These are phyloP conservation scores for Hypselothyrea guttata DNA, from an alignment of 2,888 invertebrate species.

Conservation along the genomic window DNA sequence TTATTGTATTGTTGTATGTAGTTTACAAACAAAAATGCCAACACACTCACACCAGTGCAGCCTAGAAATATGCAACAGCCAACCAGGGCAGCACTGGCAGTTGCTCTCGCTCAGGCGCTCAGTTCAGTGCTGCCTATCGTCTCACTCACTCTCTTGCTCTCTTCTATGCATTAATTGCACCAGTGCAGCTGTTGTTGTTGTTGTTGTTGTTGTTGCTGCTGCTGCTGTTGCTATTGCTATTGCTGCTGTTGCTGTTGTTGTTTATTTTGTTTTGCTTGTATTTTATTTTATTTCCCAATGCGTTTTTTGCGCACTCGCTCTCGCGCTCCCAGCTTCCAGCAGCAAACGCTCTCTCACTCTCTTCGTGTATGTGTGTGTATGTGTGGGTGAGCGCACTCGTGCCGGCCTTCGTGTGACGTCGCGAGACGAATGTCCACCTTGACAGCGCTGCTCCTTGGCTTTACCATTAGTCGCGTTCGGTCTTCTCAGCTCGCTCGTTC, in stretches of 20 bases:
- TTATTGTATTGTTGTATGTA: slow-evolving; percentile 77
- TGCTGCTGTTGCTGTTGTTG: slow-evolving; percentile 41
- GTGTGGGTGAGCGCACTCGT: slow-evolving; percentile 32
- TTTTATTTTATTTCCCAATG: slow-evolving; percentile 68
- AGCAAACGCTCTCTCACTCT: background rate
- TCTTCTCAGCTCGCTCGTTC: slow-evolving; percentile 76
- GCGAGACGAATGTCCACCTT: slow-evolving; percentile 35
- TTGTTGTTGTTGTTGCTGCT: slow-evolving; percentile 28
- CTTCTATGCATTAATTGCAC: slow-evolving; percentile 74
- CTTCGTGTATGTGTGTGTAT: slow-evolving; percentile 12
- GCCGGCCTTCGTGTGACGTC: slow-evolving; percentile 28
- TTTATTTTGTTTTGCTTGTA: slow-evolving; percentile 72
- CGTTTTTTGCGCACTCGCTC: slow-evolving; percentile 50
- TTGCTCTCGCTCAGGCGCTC: background rate
- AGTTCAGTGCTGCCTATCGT: too few relatives aligned
- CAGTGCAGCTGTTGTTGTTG: slow-evolving; percentile 54
- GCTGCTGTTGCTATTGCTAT: slow-evolving; percentile 50
- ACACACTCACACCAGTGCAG: slow-evolving; percentile 64
- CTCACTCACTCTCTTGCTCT: slow-evolving; percentile 10
- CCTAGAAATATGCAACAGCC: slow-evolving; percentile 71
- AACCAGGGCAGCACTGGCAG: slow-evolving; percentile 66
- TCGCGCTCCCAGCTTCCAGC: slow-evolving; percentile 7
- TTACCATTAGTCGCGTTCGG: slow-evolving; percentile 71
- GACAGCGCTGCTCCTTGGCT: slow-evolving; percentile 60
- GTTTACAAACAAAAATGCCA: slow-evolving; percentile 77